Base-by-base conservation (phyloP, 1,140 invertebrate species). In the Drosophila teissieri region DNA sequence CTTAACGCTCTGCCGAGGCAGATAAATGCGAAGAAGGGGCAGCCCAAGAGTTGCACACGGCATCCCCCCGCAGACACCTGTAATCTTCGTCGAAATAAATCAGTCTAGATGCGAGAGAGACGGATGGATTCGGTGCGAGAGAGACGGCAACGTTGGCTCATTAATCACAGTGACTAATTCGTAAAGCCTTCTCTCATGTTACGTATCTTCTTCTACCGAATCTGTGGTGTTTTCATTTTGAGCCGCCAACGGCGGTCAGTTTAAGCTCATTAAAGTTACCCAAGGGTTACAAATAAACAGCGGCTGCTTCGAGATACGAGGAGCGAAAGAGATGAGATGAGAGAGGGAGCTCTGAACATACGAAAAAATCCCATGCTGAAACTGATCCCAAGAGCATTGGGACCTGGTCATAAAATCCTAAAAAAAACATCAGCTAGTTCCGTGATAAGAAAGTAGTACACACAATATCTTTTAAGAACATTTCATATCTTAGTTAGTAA, bases 141-240 rank as follows among this genome's bases (percentile, higher is more conserved):
- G 64, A 57, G 64, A 70, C 17, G 27, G 49, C 40, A 39, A 22
- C 34, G 22, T 17, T 36, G 19, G 34, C 69, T 77, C 76, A 88
- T 89, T 88, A 88, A 89, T 89, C 76, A 88, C 79, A 83, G 70
- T 88, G 83, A 86, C 83, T 88, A 73, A 77, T 77, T 83, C 67
- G 72, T 80, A 5, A 55, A 40, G 55, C 46, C 19, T 60, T 68
- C 45, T 45, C 48, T 27, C 46, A 34, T 37, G 15, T 39, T 51
- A 51, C 49, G 31, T 52, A 36, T 19, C 31, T 12, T 52, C 12
- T 51, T 51, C 15, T 34, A 15, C 7, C 24, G 4, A 37, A 46
- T 44, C 51, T 53, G 58, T 75, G 39, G 40, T 72, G 45, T 72
- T 61, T 60, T 57, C 48, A 44, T 67, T 46, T 61, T 19, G 40